A percentile compares a stretch with the other conserved stretches of the same genome.
Evolutionary conservation across 2,888 invertebrate species (phyloP).

Genomic region (Kryphioiulus occultus): DNA sequence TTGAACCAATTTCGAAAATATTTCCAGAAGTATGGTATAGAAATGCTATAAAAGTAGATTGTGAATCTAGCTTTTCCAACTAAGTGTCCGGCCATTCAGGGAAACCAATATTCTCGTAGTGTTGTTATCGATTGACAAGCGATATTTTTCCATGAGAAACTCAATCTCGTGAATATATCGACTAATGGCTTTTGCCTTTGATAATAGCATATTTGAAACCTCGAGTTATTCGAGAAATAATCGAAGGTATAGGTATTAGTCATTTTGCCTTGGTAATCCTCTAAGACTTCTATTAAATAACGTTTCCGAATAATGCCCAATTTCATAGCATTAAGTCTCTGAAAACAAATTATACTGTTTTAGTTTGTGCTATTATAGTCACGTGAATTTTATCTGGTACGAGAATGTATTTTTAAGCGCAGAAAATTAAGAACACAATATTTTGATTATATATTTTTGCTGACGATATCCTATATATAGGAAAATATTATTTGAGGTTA

Average conservation of each 20-base stretch:
- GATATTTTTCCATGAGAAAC: neutral
- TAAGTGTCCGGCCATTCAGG: neutral
- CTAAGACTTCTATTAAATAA: neutral
- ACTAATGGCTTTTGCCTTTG: neutral
- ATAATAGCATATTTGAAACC: neutral
- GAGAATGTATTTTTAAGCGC: neutral
- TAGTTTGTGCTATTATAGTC: neutral
- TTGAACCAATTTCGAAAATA: neutral
- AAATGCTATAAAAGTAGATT: neutral
- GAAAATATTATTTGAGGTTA: too few relatives aligned
- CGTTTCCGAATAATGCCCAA: neutral
- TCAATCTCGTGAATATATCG: constrained; percentile 12
- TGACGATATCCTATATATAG: too few relatives aligned
- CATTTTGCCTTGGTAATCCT: neutral
- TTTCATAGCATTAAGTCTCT: neutral
- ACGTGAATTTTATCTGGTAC: neutral
- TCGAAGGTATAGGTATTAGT: neutral
- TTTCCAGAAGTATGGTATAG: neutral
- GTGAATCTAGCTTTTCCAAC: neutral
- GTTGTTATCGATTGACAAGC: constrained; percentile 8
- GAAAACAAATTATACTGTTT: neutral
- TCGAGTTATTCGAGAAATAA: neutral
- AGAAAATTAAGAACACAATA: neutral
- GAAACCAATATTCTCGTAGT: neutral
- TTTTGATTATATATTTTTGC: neutral